Evolutionary conservation across 2,888 invertebrate genomes (phyloP), one percentile per base, ranked within the genome.

Genomic region (Leptopterna dolabrata): DNA sequence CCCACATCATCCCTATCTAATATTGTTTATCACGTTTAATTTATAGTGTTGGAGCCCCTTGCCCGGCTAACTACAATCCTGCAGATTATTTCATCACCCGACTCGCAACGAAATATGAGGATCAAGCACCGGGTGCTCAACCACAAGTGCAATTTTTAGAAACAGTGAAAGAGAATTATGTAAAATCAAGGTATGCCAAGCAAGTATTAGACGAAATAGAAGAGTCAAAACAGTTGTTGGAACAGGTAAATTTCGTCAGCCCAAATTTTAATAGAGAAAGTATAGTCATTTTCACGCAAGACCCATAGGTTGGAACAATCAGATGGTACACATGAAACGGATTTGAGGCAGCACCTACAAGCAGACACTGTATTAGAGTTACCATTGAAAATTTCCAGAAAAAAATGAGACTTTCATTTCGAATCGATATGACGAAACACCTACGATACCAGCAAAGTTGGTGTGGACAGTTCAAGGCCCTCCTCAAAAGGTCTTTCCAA

Each of bases 401-500:
- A 30, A 85, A 41, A 85, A 4, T 30, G 14, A 41, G 76, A n/a
- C 36, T 85, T 7, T 85, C 85, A n/a, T 29, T 73, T 27, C 16
- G 19, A 16, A 27, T 85, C 14, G 47, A 76, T 73, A 47, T 29
- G 29, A 73, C 19, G 11, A 85, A 85, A 45, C 14, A 92, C 7
- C 93, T 93, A 29, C 95, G 95, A 0, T 96, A 98, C 93, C 95
- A 96, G 92, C 96, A 97, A 1, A 94, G 95, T 0, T 98, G 97
- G 96, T 95, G 94, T 87, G 95, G 95, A 87, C 99, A 99, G 93
- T 97, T 98, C 91, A 92, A 95, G 0, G 97, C 97, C 0, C 95
- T 99, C 0, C 92, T 98, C 11, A 97, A 97, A 97, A 93, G 99
- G 80, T 97, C 97, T 14, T 97, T 96, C 95, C 92, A 97, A 47